Percentiles rank a stretch among this genome's conserved stretches.
Conservation (phyloP, 2,888 invertebrate species). For the Sarcophaga caerulescens region DNA sequence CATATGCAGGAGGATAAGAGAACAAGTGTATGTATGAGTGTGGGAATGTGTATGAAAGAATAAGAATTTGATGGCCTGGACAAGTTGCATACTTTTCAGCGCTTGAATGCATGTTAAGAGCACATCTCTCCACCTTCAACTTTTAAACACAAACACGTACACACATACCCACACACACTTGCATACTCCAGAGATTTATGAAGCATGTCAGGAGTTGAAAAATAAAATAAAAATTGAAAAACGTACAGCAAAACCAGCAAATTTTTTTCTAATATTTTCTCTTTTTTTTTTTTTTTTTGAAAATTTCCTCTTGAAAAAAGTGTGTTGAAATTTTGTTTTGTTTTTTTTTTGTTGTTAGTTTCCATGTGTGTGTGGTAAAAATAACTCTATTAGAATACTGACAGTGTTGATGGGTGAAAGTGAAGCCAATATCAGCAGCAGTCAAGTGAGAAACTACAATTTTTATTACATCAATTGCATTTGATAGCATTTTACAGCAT, state of each 20-base stretch:
- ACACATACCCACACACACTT: background rate
- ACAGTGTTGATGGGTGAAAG: conserved; percentile 54
- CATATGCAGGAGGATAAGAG: background rate
- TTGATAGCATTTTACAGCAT: conserved; percentile 35
- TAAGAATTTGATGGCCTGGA: conserved; percentile 51
- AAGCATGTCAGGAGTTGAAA: conserved; percentile 39
- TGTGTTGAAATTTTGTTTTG: conserved; percentile 23
- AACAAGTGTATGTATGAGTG: background rate
- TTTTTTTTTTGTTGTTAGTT: conserved; percentile 41
- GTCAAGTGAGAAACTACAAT: conserved; percentile 15
- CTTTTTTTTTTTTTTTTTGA: background rate
- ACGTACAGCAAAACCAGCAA: background rate
- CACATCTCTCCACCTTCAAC: conserved; percentile 30
- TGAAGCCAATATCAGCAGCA: conserved; percentile 48
- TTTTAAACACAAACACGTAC: conserved; percentile 2
- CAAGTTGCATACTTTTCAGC: conserved; percentile 57
- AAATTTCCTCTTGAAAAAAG: conserved; percentile 32
- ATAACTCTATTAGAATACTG: conserved; percentile 63
- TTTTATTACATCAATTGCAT: conserved; percentile 50
- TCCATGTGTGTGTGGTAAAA: conserved; percentile 51
- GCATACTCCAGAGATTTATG: conserved; percentile 54
- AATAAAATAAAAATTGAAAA: background rate
- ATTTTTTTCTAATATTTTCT: background rate
- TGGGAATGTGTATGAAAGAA: background rate
- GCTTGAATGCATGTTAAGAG: conserved; percentile 47